Conservation (phyloP, 1,140 invertebrate species). For the Solenopsis fugax region DNA sequence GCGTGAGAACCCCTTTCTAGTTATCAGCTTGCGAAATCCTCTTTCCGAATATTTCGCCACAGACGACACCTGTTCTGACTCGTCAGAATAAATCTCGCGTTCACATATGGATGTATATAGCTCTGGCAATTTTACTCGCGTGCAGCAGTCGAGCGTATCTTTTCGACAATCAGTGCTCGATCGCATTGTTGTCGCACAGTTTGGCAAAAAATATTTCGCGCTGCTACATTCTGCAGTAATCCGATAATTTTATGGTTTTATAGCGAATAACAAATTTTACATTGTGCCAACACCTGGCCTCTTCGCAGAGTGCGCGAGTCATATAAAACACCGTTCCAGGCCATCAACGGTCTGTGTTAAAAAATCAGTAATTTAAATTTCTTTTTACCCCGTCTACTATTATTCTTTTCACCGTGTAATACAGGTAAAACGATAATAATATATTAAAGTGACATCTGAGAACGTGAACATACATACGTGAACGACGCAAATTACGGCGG, state of each 20-base stretch:
- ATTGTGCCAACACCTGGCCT: background rate
- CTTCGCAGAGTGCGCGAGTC: background rate
- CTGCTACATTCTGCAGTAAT: background rate
- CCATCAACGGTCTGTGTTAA: background rate
- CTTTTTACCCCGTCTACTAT: background rate
- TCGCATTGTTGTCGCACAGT: background rate
- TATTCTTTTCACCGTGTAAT: background rate
- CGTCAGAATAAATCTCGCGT: slow-evolving; percentile 59
- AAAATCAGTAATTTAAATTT: slow-evolving; percentile 16
- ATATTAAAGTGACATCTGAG: slow-evolving; percentile 9
- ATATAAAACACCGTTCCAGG: background rate
- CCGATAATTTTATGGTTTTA: background rate
- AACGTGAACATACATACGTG: slow-evolving; percentile 21
- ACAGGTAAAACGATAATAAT: background rate
- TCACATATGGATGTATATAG: background rate
- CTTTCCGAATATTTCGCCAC: slow-evolving; percentile 64
- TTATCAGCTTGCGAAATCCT: slow-evolving; percentile 63
- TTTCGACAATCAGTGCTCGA: background rate
- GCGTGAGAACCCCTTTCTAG: slow-evolving; percentile 52
- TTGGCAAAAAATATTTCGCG: slow-evolving; percentile 1
- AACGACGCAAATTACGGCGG: slow-evolving; percentile 44
- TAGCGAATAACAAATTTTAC: background rate
- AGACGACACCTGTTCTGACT: slow-evolving; percentile 66
- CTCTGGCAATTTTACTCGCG: background rate
- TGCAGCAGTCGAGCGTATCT: background rate